Evolutionary conservation across 2,797 vertebrate genomes (phyloP).

Genomic region (Leptoclinus maculatus): DNA sequence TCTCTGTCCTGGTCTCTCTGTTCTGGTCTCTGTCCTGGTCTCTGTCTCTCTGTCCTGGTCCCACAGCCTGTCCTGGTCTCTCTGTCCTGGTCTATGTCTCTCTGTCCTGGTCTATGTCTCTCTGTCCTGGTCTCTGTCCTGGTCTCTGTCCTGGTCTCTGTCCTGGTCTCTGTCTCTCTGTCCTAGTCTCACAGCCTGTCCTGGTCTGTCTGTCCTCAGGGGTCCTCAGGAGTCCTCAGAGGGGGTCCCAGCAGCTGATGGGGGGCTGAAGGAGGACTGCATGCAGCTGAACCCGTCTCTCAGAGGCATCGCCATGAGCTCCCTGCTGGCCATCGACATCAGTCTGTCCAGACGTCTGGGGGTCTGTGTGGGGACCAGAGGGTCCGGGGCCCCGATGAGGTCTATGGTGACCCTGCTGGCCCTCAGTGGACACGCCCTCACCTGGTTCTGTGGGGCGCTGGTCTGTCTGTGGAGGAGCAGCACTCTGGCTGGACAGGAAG

Average conservation of each 20-base stretch:
- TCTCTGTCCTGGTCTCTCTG: no score
- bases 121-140: no score
- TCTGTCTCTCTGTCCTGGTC: no score
- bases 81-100: no score
- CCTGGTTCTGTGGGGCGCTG: slow-evolving; percentile 90
- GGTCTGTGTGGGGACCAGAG: slow-evolving; percentile 85
- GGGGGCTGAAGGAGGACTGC: slow-evolving; percentile 87
- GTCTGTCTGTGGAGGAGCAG: slow-evolving; percentile 92
- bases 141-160: no score
- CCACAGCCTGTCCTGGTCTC: no score
- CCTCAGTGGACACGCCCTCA: slow-evolving; percentile 90
- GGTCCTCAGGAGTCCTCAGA: slow-evolving; percentile 54
- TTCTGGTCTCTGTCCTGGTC: no score
- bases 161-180: not conserved
- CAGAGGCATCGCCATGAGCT: slow-evolving; percentile 91
- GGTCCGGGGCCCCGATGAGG: slow-evolving; percentile 88
- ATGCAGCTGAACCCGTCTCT: slow-evolving; percentile 96
- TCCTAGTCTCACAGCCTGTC: not conserved
- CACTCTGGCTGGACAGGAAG: slow-evolving; percentile 93
- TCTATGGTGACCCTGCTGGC: slow-evolving; percentile 92
- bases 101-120: no score
- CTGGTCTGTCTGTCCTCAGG: slow-evolving; percentile 26
- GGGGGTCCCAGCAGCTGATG: slow-evolving; percentile 55
- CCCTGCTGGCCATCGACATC: slow-evolving; percentile 94
- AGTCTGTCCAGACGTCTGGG: slow-evolving; percentile 91